These are phyloP conservation scores for Spilosoma lubricipeda DNA, from an alignment of 2,888 invertebrate genomes.

Conservation along the genomic window DNA sequence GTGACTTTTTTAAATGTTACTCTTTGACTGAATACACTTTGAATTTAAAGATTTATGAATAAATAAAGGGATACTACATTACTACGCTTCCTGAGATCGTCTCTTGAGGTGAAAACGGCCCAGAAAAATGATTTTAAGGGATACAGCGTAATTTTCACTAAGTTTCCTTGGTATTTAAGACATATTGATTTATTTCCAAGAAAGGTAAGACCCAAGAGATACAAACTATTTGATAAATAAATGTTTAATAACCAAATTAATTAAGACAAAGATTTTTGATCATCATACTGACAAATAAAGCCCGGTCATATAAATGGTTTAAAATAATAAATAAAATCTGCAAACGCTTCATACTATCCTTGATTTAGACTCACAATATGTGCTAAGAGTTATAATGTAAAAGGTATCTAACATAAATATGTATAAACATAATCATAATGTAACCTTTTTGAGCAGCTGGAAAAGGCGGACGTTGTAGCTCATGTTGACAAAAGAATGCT, in stretches of 20 bases:
- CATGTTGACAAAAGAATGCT: slow-evolving; percentile 53
- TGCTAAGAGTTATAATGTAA: slow-evolving; percentile 27
- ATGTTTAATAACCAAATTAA: too few relatives aligned
- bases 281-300: slow-evolving; percentile 22
- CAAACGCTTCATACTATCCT: too few relatives aligned
- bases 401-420: slow-evolving; percentile 24
- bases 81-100: not conserved
- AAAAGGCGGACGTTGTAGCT: slow-evolving; percentile 18
- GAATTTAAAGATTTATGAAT: not conserved
- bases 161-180: not conserved
- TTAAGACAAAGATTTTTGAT: not conserved
- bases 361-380: slow-evolving; percentile 14
- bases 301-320: slow-evolving; percentile 35
- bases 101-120: not conserved
- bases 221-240: not conserved
- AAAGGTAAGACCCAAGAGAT: not conserved
- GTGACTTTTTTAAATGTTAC: too few relatives aligned
- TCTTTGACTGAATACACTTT: not conserved
- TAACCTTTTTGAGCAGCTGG: slow-evolving; percentile 15
- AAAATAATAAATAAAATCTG: slow-evolving; percentile 37
- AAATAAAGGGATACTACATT: not conserved
- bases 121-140: not conserved
- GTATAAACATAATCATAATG: slow-evolving; percentile 1
- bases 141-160: not conserved
- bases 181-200: not conserved